phyloP scores from a whole-genome alignment of 2,888 invertebrate genomes.

The Scaptomyza reducta region DNA sequence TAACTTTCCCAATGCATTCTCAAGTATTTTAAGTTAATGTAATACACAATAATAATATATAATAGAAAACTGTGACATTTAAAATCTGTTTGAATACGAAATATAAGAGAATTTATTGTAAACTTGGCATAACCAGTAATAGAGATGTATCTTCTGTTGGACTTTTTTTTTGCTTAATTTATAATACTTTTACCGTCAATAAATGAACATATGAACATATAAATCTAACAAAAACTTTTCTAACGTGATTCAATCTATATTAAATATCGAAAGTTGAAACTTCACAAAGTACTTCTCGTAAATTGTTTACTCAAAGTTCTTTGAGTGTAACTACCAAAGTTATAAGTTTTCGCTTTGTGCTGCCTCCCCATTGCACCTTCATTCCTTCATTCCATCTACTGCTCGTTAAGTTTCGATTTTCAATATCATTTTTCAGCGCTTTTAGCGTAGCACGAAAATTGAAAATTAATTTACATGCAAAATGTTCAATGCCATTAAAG shows the following conservation, averaged over 20 bases:
- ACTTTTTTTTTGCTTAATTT: background rate
- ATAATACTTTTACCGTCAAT: background rate
- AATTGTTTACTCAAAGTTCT: conserved; percentile 16
- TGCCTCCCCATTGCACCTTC: background rate
- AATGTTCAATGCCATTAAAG: conserved; percentile 45
- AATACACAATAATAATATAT: too few species aligned
- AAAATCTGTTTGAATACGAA: too few species aligned
- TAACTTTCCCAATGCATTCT: too few species aligned
- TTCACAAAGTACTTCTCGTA: background rate
- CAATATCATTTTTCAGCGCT: conserved; percentile 67
- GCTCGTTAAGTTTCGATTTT: conserved; percentile 65
- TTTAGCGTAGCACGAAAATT: conserved; percentile 65
- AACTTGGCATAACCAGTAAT: background rate
- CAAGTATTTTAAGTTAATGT: too few species aligned
- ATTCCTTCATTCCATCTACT: background rate
- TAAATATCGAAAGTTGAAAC: background rate
- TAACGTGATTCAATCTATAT: background rate
- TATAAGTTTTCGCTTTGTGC: conserved; percentile 36
- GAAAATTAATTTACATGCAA: conserved; percentile 67
- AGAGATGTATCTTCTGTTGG: too few species aligned
- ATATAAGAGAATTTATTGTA: background rate
- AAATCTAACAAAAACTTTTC: background rate
- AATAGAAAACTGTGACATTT: too few species aligned
- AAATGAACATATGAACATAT: background rate
- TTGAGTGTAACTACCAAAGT: conserved; percentile 37